Evolutionary conservation across 2,797 vertebrate genomes (phyloP), one percentile per base, ranked within the genome.

Genomic region (Psittacula derbiana): DNA sequence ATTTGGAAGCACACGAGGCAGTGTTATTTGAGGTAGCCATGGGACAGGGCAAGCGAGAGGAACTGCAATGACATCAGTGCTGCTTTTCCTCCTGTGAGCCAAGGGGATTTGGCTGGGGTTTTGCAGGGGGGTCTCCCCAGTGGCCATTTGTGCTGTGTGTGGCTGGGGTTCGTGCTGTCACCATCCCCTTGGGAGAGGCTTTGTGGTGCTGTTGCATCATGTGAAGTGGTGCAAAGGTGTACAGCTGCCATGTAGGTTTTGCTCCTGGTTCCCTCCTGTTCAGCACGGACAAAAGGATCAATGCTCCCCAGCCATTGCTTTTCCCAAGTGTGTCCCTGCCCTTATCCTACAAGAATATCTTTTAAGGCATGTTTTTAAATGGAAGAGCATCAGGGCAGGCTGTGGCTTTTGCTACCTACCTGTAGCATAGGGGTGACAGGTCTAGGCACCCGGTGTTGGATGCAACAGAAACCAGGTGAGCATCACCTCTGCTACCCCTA

Each of bases 171-270:
- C 0, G 0, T 8, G 8, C 19, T 43, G 52, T 49, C n/a, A 46
- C 20, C 17, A 2, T 52, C 33, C 6, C 16, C 31, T 78, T 1
- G 4, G 57, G 31, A 62, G 12, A 69, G 30, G 53, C 36, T 86
- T 85, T 0, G 0, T 1, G 2, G 23, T 66, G 55, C 13, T 5
- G 0, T 3, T 33, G 23, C 16, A 16, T 6, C 3, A 1, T 0
- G 3, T 10, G 61, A 49, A 86, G 76, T 5, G 6, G 8, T 19
- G 40, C 13, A 43, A 66, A 71, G 40, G 44, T 58, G 33, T 5
- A 43, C 43, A n/a, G 31, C 25, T 2, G 0, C 15, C 0, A 0
- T 57, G 46, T 12, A 7, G 15, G 8, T 52, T 80, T 75, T 61
- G 20, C 23, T 75, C 17, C 23, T 21, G 28, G 8, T 27, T 72